Evolutionary conservation across 2,113 vertebrate species (phyloP).

Genomic region (Podilymbus podiceps): DNA sequence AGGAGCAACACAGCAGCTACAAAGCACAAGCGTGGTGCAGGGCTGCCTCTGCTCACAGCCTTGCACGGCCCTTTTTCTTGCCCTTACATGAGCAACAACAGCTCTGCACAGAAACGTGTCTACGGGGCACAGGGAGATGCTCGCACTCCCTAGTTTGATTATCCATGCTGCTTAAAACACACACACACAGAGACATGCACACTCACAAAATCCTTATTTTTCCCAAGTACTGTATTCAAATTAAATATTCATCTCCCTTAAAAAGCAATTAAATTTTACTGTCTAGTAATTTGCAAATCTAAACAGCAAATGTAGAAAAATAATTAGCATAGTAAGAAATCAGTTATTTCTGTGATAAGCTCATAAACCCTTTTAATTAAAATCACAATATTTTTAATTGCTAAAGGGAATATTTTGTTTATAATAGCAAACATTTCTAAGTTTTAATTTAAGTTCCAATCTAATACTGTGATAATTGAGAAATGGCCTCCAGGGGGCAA

Average conservation of each 20-base stretch:
- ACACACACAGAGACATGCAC: background rate
- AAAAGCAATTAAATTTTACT: slow-evolving; percentile 67
- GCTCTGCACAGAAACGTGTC: background rate
- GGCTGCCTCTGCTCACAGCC: background rate
- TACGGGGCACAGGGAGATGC: background rate
- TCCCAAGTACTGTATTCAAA: slow-evolving; percentile 39
- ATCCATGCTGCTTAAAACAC: background rate
- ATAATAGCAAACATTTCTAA: slow-evolving; percentile 42
- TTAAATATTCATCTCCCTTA: slow-evolving; percentile 64
- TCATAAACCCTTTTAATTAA: slow-evolving; percentile 68
- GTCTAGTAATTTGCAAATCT: slow-evolving; percentile 60
- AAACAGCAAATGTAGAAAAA: slow-evolving; percentile 61
- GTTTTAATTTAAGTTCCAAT: slow-evolving; percentile 59
- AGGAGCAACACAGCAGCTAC: background rate
- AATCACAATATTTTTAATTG: slow-evolving; percentile 54
- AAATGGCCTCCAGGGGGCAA: slow-evolving; percentile 65
- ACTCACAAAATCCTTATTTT: background rate
- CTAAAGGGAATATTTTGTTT: slow-evolving; percentile 63
- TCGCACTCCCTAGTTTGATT: background rate
- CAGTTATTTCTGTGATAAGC: slow-evolving; percentile 63
- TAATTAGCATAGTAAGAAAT: slow-evolving; percentile 59
- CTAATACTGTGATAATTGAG: slow-evolving; percentile 40
- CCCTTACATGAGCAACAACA: background rate
- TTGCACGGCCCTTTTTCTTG: background rate
- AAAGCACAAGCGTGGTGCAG: background rate